Base-by-base conservation (phyloP, 2,888 invertebrate species). In the Ligdia adustata region DNA sequence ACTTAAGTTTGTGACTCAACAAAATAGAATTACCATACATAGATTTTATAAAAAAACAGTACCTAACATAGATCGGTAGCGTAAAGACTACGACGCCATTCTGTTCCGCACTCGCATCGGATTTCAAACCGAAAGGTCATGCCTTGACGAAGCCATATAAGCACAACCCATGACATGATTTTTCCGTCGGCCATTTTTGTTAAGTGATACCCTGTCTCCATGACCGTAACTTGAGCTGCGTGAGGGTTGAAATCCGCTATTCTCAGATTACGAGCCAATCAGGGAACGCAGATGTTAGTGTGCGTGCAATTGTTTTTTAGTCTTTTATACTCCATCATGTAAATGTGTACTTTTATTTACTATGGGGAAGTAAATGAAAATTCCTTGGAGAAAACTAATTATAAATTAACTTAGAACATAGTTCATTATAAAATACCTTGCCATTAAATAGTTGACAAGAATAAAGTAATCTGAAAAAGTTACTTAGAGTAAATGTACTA, bases 161-260 rank as follows among this genome's bases (percentile, higher is more conserved):
- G 20, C 24, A 38, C 28, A 24, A 15, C 29, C 39, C 42, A 39
- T 46, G 35, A 29, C 42, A 38, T 38, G 46, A 46, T 38, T 42
- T n/a, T 41, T 40, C 32, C 46, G 60, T 60, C 74, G 70, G 76
- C 76, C 76, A 77, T 77, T 72, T 76, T 77, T 64, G 72, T 69
- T 75, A 69, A 77, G 59, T 71, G 75, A 77, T 75, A 76, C 72
- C 59, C 60, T 39, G 63, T 71, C 69, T 77, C 75, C 66, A 72
- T 77, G 63, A 72, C 76, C 62, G 76, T 62, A 75, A 76, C 60
- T 56, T 63, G 72, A 77, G 74, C 69, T 56, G 58, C 58, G 58
- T 43, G 66, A 65, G 75, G 76, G 76, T 73, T 67, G 66, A 66
- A 64, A 55, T 57, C 55, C 56, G 62, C 64, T 68, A 61, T 69